phyloP scores from a whole-genome alignment of 1,140 invertebrate genomes.

The Rhyacophila brunnea region DNA sequence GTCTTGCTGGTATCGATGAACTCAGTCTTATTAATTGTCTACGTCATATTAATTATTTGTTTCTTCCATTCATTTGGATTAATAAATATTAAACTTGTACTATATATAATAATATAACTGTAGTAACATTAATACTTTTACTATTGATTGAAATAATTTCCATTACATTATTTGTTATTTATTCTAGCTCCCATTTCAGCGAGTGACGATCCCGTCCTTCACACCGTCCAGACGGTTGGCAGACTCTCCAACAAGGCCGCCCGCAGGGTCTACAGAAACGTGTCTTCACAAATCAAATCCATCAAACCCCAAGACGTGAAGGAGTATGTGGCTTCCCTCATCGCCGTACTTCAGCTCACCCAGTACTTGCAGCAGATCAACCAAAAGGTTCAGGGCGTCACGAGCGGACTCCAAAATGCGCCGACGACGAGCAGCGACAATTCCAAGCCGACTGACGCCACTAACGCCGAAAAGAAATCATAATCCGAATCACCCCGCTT shows the following conservation, averaged over 20 bases:
- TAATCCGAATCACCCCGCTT: too few relatives aligned
- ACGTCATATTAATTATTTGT: too few relatives aligned
- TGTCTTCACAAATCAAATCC: slow-evolving; percentile 58
- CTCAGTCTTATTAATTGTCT: too few relatives aligned
- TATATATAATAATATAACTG: too few relatives aligned
- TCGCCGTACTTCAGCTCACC: slow-evolving; percentile 63
- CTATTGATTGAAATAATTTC: too few relatives aligned
- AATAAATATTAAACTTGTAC: too few relatives aligned
- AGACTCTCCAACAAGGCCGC: slow-evolving; percentile 68
- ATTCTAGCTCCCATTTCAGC: slow-evolving; percentile 57
- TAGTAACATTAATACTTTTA: too few relatives aligned
- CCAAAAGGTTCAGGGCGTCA: slow-evolving; percentile 36
- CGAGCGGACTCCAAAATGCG: neutral
- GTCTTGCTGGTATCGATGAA: too few relatives aligned
- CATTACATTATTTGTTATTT: slow-evolving; percentile 3
- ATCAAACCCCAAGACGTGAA: slow-evolving; percentile 60
- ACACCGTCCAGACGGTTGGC: slow-evolving; percentile 69
- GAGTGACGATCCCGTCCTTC: slow-evolving; percentile 63
- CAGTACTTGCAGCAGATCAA: slow-evolving; percentile 54
- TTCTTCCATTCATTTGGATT: too few relatives aligned
- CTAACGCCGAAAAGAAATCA: too few relatives aligned
- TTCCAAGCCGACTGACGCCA: too few relatives aligned
- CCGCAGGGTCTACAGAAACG: slow-evolving; percentile 63
- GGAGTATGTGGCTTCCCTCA: slow-evolving; percentile 59
- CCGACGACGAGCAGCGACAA: neutral